Base-by-base conservation (phyloP, 2,797 vertebrate species). In the Macrochelys suwanniensis region DNA sequence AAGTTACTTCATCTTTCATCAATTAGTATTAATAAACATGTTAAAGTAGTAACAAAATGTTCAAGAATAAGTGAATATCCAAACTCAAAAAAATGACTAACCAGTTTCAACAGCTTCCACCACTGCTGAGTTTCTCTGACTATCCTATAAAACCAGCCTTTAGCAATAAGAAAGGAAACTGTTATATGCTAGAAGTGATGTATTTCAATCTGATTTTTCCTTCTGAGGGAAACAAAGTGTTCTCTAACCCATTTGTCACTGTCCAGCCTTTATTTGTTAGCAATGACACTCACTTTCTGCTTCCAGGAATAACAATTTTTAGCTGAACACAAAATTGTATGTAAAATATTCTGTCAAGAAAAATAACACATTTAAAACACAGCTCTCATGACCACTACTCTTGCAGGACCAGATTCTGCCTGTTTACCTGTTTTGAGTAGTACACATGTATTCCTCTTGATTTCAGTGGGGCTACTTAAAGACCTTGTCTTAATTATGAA, bases 11-110 rank as follows among this genome's bases (percentile, higher is more conserved):
- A 76, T 74, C 31, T 51, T 85, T 50, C 51, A 89, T 97, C 19
- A 77, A 84, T 80, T 28, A 77, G 42, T 77, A 47, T 77, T 77
- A 45, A 47, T 49, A 77, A 76, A 49, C 1, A 2, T 28, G 97
- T 91, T 95, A 97, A 97, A 96, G 97, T 92, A 97, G 95, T 93
- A 97, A 97, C 94, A 96, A 93, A 94, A 96, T 91, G 96, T 98
- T 96, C 93, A 92, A 97, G 80, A 94, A 42, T 93, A 96, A 90
- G 93, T 77, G 59, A 37, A 82, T n/a, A 84, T 80, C 65, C 65
- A 71, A 17, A 53, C 74, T 49, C 26, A 13, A 28, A 11, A 42
- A 31, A 77, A 8, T 28, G 17, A 65, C 11, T 26, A 56, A 68
- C 53, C 79, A 86, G 86, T 78, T 57, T 42, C 12, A 50, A 78